Base-by-base conservation (phyloP, 2,888 invertebrate species). In the Drosophila stalkeri region DNA sequence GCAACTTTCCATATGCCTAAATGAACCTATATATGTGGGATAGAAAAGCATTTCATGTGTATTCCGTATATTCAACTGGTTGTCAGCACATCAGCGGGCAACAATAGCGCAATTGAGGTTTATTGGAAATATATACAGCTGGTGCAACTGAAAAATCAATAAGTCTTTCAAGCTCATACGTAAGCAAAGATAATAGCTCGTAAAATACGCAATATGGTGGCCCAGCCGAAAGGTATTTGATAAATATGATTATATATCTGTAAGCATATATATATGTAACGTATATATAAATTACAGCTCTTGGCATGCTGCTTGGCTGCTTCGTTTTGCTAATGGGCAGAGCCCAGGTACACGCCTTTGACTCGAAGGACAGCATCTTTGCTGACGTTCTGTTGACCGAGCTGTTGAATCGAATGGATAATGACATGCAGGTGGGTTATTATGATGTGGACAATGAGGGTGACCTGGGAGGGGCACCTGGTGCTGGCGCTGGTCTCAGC, bases 361-460 rank as follows among this genome's bases (percentile, higher is more conserved):
- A 89, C 35, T 72, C 91, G 0, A 93, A 96, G 94, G 95, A 96
- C 20, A 95, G 94, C 87, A 94, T 95, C 73, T 94, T 96, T 84
- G 95, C 96, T 59, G 96, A 96, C 89, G 95, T 95, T 68, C 94
- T 97, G 73, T 94, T 97, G 67, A 95, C 96, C 75, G 96, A 97
- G 90, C 94, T 97, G 37, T 95, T 97, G 57, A 96, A 96, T 91
- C 95, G 96, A 70, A 96, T 97, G 95, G 96, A 96, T 66, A 96
- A 95, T 85, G 96, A 97, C 67, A 94, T 96, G 85, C 82, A 89
- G 49, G 96, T 96, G 64, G 94, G 95, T 2, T 93, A 93, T 57
- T 92, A 93, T 44, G 93, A 93, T 77, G 89, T 92, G 51, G 90
- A 92, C 52, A 85, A 88, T 51, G 86, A 86, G n/a, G 75, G 83